Base-by-base conservation (phyloP, 1,140 invertebrate genomes). In the Ptiloglossa arizonensis region DNA sequence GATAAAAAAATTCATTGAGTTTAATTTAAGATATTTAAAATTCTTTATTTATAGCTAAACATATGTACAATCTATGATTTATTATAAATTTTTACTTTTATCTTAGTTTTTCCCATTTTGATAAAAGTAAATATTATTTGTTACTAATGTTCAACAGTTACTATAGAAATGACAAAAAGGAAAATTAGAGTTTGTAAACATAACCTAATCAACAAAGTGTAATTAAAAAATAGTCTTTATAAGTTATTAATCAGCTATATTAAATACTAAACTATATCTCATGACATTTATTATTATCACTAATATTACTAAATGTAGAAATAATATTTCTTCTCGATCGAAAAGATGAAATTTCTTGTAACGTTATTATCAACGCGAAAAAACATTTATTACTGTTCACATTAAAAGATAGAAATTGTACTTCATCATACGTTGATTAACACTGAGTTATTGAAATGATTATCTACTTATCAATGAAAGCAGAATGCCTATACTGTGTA, bases 171-270 rank as follows among this genome's bases (percentile, higher is more conserved):
- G 13, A 13, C 0, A 24, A 54, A 62, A 35, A 4, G 9, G 50
- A 32, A 66, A 15, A 19, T 8, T 35, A 11, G 19, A 50, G 44
- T 68, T 74, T 74, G 54, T 79, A 72, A 84, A 82, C 76, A 86
- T 87, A 87, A 87, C 73, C 84, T 80, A 77, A 46, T 52, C 15
- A 50, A 44, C n/a, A 4, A 8, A 32, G 11, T 63, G 52, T 27
- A 63, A 32, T 52, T 50, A 54, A 59, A 32, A 54, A 46, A 52
- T 41, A 13, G 11, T 38, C 29, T 17, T 52, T 35, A n/a, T 22
- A 59, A 70, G 15, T 72, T 17, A 52, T 29, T 38, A 2, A 59
- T 2, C 13, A 38, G 24, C 19, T 0, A 11, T 4, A 1, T 5
- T 13, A 59, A 29, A 48, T 24, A 44, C 2, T 19, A 19, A 1